Percentiles rank a stretch among this genome's conserved stretches.
Evolutionary conservation across 2,888 invertebrate genomes (phyloP).

Genomic region (Helicoverpa assulta): DNA sequence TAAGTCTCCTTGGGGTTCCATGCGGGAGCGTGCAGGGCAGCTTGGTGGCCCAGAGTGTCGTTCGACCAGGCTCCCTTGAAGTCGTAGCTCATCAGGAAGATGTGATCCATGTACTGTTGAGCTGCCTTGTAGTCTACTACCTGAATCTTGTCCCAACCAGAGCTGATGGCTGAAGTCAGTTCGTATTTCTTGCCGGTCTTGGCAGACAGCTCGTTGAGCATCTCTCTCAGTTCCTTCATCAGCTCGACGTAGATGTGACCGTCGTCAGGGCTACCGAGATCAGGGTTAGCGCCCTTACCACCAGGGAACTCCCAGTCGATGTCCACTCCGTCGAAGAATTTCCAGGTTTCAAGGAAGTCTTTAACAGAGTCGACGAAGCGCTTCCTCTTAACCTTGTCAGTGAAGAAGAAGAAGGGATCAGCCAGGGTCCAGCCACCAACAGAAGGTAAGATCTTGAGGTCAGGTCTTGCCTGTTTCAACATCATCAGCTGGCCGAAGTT

Average conservation of each 20-base stretch:
- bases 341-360: conserved; percentile 87
- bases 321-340: conserved; percentile 88
- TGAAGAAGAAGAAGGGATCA: conserved; percentile 87
- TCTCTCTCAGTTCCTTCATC: conserved; percentile 85
- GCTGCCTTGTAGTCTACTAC: conserved; percentile 86
- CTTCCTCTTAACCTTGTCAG: conserved; percentile 80
- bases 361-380: conserved; percentile 86
- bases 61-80: conserved; percentile 89
- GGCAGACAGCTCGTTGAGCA: conserved; percentile 83
- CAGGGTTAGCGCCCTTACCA: conserved; percentile 86
- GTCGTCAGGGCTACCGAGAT: conserved; percentile 84
- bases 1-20: conserved; percentile 86
- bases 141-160: conserved; percentile 88
- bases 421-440: conserved; percentile 87
- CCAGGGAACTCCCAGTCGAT: conserved; percentile 89
- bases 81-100: conserved; percentile 88
- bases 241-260: conserved; percentile 81
- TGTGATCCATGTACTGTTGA: conserved; percentile 88
- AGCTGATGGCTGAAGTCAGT: conserved; percentile 87
- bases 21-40: conserved; percentile 82
- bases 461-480: conserved; percentile 85
- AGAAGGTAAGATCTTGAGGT: conserved; percentile 85
- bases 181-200: conserved; percentile 86
- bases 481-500: conserved; percentile 88
- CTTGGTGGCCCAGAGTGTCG: conserved; percentile 85